phyloP scores from a whole-genome alignment of 2,888 invertebrate genomes.

The Drosophila seclusa region DNA sequence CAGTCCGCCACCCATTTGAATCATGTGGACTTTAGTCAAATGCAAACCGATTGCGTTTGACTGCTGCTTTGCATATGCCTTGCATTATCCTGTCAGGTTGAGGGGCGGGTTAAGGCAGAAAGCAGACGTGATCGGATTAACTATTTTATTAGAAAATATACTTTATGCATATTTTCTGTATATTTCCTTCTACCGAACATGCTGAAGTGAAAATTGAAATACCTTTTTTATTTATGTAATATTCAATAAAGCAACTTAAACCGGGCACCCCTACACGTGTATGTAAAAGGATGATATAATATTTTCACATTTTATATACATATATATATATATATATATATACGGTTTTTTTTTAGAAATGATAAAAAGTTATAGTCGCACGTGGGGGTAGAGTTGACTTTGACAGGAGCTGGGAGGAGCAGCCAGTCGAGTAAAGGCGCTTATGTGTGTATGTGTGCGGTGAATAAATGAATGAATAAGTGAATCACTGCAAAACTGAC shows the following conservation, averaged over 20 bases:
- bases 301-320: not conserved
- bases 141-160: slow-evolving; percentile 75
- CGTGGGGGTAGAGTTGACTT: slow-evolving; percentile 47
- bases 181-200: slow-evolving; percentile 1
- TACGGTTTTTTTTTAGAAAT: slow-evolving; percentile 22
- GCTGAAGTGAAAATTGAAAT: slow-evolving; percentile 72
- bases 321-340: not conserved
- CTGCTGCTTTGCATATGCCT: slow-evolving; percentile 68
- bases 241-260: slow-evolving; percentile 60
- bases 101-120: slow-evolving; percentile 3
- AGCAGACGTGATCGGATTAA: slow-evolving; percentile 77
- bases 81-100: slow-evolving; percentile 57
- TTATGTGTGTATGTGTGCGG: slow-evolving; percentile 24
- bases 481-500: slow-evolving; percentile 43
- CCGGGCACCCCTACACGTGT: slow-evolving; percentile 18
- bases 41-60: slow-evolving; percentile 28
- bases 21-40: slow-evolving; percentile 11
- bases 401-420: slow-evolving; percentile 20
- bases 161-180: slow-evolving; percentile 7
- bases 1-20: not conserved
- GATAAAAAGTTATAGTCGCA: slow-evolving; percentile 69
- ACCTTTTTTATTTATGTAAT: slow-evolving; percentile 71
- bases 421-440: slow-evolving; percentile 11
- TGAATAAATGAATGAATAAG: slow-evolving; percentile 66
- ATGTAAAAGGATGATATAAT: slow-evolving; percentile 25